Percentiles rank a stretch among this genome's conserved stretches.
Evolutionary conservation across 2,113 vertebrate genomes (phyloP).

Genomic region (Glareola pratincola): DNA sequence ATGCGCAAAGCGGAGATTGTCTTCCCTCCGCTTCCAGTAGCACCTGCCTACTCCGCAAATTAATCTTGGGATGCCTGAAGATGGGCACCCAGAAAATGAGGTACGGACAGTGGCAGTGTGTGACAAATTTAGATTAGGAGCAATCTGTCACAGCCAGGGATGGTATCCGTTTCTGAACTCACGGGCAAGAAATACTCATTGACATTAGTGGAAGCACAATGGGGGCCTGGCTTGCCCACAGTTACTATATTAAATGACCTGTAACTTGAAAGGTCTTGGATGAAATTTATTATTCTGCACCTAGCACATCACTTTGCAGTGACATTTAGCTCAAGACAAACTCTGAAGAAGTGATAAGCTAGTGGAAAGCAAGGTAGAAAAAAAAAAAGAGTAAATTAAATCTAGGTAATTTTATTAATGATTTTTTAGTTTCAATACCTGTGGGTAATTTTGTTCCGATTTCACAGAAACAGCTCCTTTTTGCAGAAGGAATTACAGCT

Average conservation of each 20-base stretch:
- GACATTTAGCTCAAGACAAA: constrained; percentile 1
- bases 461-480: neutral
- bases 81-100: constrained; percentile 3
- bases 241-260: constrained; percentile 29
- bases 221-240: neutral
- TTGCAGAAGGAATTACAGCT: neutral
- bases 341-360: neutral
- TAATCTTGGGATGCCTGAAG: neutral
- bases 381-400: neutral
- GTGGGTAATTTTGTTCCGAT: neutral
- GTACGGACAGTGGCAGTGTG: neutral
- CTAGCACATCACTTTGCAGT: neutral
- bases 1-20: rapidly evolving
- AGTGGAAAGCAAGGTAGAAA: neutral
- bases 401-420: neutral
- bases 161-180: neutral
- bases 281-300: constrained; percentile 21
- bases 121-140: constrained; percentile 22
- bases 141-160: neutral
- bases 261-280: neutral
- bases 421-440: neutral
- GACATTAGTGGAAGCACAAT: neutral
- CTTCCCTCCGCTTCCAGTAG: neutral
- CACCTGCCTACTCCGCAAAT: neutral
- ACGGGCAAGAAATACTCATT: neutral